Percentiles rank a stretch among this genome's conserved stretches.
These are phyloP conservation scores for Elysia crispata DNA, from an alignment of 2,888 invertebrate species.

Conservation along the genomic window DNA sequence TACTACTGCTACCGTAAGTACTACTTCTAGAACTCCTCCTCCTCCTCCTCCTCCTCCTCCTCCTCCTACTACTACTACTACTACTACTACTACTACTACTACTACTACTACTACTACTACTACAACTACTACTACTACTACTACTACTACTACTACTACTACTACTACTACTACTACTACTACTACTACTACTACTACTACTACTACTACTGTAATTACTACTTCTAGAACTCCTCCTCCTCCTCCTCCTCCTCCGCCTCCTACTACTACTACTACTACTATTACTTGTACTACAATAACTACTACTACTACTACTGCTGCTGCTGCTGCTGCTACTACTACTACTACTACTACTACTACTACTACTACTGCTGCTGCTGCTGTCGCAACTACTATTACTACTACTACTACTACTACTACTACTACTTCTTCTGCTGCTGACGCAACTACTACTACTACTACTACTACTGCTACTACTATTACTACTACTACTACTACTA, in stretches of 20 bases:
- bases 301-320: slow-evolving; percentile 3
- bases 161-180: slow-evolving; percentile 39
- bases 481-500: slow-evolving; percentile 35
- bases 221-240: no score
- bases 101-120: slow-evolving; percentile 41
- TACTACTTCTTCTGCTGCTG: no score
- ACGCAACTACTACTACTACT: slow-evolving; percentile 9
- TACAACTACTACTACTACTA: slow-evolving; percentile 44
- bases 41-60: no score
- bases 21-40: no score
- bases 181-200: slow-evolving; percentile 13
- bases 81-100: slow-evolving; percentile 21
- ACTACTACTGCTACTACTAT: slow-evolving; percentile 14
- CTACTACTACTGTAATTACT: no score
- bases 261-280: no score
- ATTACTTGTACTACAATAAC: no score
- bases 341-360: slow-evolving; percentile 21
- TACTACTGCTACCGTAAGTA: background rate
- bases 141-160: slow-evolving; percentile 42
- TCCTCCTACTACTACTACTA: no score
- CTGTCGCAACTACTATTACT: no score
- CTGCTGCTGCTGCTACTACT: slow-evolving; percentile 26
- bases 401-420: no score
- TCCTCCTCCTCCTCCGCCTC: no score
- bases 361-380: no score